Evolutionary conservation across 2,797 vertebrate species (phyloP), one percentile per base, ranked within the genome.

Genomic region (Gallinago nigripennis): DNA sequence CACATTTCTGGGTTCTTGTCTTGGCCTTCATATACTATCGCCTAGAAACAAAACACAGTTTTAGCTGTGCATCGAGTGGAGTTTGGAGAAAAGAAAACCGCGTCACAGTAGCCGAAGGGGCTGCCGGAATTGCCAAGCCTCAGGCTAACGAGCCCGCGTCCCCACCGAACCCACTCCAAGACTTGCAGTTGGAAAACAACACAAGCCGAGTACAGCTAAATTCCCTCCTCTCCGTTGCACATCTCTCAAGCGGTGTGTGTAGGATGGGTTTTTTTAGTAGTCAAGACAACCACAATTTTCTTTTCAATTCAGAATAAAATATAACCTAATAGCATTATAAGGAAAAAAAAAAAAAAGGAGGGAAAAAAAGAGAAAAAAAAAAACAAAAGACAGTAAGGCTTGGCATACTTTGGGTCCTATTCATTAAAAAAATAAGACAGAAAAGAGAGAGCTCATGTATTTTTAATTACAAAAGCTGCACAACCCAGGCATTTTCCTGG

Each of bases 1-100:
- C 99, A 99, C 99, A 99, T 99, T 98, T 99, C 99, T 53, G 99
- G 99, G 96, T 99, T 99, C 98, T 99, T 99, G 98, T 99, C 99
- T 98, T 99, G 99, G 96, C 99, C 99, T 98, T 99, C 99, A 33
- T 99, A 99, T 89, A 99, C 96, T 96, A 99, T 99, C 1, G 99
- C 98, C 99, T 99, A 83, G 90, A 98, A 97, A 97, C 43, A 98
- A 97, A 96, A 97, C 56, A 96, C 39, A 94, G 25, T 95, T 96
- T 97, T 93, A 97, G 95, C 82, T 88, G 56, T 82, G 70, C 86
- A 82, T 87, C 25, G 30, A 86, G 88, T 54, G 90, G 86, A 84
- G 48, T 81, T 56, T 86, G 63, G 83, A 97, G 82, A 94, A 96
- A 82, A 95, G 61, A 80, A 96, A 96, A 85, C 54, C 3, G 6